These are phyloP conservation scores for Brachionus calyciflorus DNA, from an alignment of 1,140 invertebrate species.

Conservation along the genomic window DNA sequence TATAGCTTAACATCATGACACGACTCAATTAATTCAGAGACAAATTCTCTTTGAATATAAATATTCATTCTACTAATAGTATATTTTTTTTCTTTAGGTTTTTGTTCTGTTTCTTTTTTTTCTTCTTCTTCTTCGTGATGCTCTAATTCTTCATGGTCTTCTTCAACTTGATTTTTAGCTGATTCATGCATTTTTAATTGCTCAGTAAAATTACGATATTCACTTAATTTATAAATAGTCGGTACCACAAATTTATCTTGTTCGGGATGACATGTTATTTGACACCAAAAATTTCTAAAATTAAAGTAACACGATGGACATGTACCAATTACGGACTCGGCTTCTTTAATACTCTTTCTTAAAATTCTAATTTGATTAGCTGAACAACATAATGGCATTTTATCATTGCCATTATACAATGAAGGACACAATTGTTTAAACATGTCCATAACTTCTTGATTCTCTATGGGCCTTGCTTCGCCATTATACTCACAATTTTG, in stretches of 20 bases:
- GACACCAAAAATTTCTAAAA: slow-evolving; percentile 31
- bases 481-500: slow-evolving; percentile 40
- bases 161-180: not conserved
- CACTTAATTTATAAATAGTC: not conserved
- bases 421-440: not conserved
- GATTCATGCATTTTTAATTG: not conserved
- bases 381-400: not conserved
- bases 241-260: slow-evolving; percentile 19
- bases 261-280: slow-evolving; percentile 31
- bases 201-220: not conserved
- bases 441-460: not conserved
- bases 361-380: slow-evolving; percentile 16
- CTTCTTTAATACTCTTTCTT: not conserved
- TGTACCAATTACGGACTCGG: slow-evolving; percentile 21
- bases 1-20: slow-evolving; percentile 23
- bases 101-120: not conserved
- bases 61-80: not conserved
- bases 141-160: not conserved
- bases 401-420: slow-evolving; percentile 4
- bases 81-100: not conserved
- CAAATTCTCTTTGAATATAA: not conserved
- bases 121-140: not conserved
- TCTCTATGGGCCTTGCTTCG: not conserved
- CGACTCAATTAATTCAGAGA: not conserved
- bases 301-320: slow-evolving; percentile 46